Percentiles rank a stretch among this genome's conserved stretches.
These are phyloP conservation scores for human (Homo sapiens) DNA, from an alignment of 2,113 vertebrate genomes.

Conservation along the genomic window DNA sequence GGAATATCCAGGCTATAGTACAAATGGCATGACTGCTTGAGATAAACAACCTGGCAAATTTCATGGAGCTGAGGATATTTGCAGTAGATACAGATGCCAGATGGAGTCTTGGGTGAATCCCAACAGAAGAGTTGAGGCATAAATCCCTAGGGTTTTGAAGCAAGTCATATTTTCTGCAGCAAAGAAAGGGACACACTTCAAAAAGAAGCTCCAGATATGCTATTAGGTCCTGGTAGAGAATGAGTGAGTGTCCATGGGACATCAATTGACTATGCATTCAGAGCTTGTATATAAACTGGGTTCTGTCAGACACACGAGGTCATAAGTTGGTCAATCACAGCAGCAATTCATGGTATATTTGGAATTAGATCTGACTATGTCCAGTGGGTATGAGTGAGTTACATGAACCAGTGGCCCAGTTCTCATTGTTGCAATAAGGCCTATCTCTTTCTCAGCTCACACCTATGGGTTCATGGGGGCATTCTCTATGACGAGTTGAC, in stretches of 20 bases:
- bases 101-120: background rate
- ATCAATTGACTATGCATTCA: background rate
- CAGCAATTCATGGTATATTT: background rate
- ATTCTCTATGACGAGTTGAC: background rate
- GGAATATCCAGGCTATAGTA: background rate
- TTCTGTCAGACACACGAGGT: background rate
- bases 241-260: background rate
- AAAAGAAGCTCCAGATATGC: background rate
- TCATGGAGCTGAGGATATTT: background rate
- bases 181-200: background rate
- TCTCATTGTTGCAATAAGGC: background rate
- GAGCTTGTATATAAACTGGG: background rate
- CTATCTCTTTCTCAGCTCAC: background rate
- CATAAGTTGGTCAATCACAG: background rate
- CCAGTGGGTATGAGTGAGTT: background rate
- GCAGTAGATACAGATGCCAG: background rate
- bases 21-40: background rate
- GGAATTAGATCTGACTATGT: background rate
- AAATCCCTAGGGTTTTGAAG: background rate
- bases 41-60: background rate
- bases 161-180: background rate
- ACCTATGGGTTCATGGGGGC: background rate
- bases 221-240: background rate
- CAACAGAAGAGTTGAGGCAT: background rate
- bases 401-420: background rate